phyloP scores from a whole-genome alignment of 2,888 invertebrate genomes.

The Orchesellides sinensis region DNA sequence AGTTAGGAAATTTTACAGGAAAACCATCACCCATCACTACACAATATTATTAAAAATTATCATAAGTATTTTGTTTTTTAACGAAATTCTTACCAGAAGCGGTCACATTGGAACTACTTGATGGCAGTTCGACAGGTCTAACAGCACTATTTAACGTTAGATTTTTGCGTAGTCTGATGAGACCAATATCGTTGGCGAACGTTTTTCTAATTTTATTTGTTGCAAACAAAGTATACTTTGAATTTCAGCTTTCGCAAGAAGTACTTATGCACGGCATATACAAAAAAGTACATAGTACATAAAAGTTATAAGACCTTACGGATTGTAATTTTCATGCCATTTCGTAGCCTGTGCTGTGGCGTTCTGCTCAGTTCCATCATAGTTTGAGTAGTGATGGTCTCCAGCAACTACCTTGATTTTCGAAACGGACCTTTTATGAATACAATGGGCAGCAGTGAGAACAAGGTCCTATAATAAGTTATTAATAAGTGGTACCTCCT shows the following conservation, averaged over 20 bases:
- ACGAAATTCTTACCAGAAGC: background rate
- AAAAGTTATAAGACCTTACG: slow-evolving; percentile 11
- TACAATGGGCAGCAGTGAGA: slow-evolving; percentile 49
- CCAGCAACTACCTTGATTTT: slow-evolving; percentile 22
- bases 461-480: slow-evolving; percentile 17
- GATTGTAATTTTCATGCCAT: slow-evolving; percentile 15
- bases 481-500: background rate
- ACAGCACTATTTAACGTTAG: background rate
- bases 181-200: slow-evolving; percentile 22
- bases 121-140: background rate
- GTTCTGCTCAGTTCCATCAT: slow-evolving; percentile 20
- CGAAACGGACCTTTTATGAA: background rate
- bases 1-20: background rate
- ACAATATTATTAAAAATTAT: background rate
- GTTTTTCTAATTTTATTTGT: too few relatives aligned
- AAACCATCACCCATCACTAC: too few relatives aligned
- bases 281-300: background rate
- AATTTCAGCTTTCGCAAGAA: background rate
- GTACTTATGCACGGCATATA: background rate
- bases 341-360: background rate
- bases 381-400: background rate
- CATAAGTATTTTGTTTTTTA: too few relatives aligned
- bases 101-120: background rate
- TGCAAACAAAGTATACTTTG: too few relatives aligned
- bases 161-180: slow-evolving; percentile 8